Percentiles rank a stretch among this genome's conserved stretches.
Conservation (phyloP, 2,113 vertebrate species). For the Dicentrarchus labrax region DNA sequence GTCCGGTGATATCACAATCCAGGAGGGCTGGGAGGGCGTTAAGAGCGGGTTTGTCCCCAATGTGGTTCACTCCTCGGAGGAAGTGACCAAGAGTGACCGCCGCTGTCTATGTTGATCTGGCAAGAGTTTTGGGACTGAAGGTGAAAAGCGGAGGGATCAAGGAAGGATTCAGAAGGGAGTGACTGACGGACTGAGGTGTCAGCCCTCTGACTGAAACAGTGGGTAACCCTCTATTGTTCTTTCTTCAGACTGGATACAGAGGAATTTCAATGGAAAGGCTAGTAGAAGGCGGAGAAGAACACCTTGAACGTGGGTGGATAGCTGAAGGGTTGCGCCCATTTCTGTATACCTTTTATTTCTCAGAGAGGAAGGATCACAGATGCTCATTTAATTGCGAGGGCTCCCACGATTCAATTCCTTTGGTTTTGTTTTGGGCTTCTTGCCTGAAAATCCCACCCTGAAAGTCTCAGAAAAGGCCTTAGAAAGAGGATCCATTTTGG, state of each 20-base stretch:
- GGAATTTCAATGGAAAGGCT: constrained; percentile 11
- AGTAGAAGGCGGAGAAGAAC: constrained; percentile 8
- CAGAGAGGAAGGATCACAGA: constrained; percentile 34
- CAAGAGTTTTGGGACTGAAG: constrained; percentile 31
- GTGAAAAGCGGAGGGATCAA: not conserved
- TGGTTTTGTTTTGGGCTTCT: constrained; percentile 19
- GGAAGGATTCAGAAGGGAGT: constrained; percentile 32
- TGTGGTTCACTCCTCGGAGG: constrained; percentile 96
- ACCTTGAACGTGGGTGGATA: constrained; percentile 13
- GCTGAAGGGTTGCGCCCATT: constrained; percentile 22
- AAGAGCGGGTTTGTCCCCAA: constrained; percentile 99
- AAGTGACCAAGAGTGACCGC: constrained; percentile 96
- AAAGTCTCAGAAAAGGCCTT: constrained; percentile 60
- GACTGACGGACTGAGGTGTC: constrained; percentile 53
- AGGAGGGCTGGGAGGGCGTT: constrained; percentile 99
- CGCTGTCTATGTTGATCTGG: constrained; percentile 93
- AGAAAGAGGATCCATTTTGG: constrained; percentile 45
- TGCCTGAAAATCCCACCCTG: constrained; percentile 16
- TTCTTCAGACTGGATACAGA: constrained; percentile 39
- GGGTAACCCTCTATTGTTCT: constrained; percentile 33
- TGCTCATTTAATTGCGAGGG: constrained; percentile 6
- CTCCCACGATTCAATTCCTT: constrained; percentile 23
- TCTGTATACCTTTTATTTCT: constrained; percentile 28
- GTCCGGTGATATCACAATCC: constrained; percentile 95
- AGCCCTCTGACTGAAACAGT: constrained; percentile 43